Conservation (phyloP, 2,797 vertebrate genomes). For the Emydoidea blandingii region DNA sequence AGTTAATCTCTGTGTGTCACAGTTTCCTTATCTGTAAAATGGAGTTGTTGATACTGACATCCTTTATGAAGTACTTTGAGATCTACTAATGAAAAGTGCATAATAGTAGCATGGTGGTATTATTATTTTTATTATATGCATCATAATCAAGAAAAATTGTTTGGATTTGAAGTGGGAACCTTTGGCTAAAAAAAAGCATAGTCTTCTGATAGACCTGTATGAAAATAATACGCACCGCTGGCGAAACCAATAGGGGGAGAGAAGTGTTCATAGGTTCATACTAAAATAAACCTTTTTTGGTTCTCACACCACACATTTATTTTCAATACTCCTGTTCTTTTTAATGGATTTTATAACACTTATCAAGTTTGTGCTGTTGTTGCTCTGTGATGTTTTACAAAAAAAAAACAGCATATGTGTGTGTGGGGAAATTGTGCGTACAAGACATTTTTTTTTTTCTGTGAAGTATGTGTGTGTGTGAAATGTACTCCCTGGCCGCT, state of each 20-base stretch:
- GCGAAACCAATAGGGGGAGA: neutral
- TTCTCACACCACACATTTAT: neutral
- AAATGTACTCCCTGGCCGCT: neutral
- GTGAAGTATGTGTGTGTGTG: neutral
- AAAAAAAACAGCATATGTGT: neutral
- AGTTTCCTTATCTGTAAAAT: neutral
- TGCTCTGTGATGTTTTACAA: neutral
- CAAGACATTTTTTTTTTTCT: conserved; percentile 5
- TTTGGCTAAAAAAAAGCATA: neutral
- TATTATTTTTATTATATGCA: neutral
- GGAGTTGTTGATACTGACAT: neutral
- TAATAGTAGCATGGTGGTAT: neutral
- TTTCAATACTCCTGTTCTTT: neutral
- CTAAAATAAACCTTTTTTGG: neutral
- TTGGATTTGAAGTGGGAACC: neutral
- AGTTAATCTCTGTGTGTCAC: neutral
- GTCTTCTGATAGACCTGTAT: neutral
- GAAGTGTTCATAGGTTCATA: neutral
- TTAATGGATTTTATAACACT: neutral
- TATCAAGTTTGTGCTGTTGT: neutral
- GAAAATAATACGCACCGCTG: neutral
- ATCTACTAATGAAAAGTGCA: neutral
- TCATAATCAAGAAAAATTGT: neutral
- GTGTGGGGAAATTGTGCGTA: neutral
- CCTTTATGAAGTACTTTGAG: neutral